phyloP scores from a whole-genome alignment of 2,797 vertebrate species.

The Leucoraja ocellata region DNA sequence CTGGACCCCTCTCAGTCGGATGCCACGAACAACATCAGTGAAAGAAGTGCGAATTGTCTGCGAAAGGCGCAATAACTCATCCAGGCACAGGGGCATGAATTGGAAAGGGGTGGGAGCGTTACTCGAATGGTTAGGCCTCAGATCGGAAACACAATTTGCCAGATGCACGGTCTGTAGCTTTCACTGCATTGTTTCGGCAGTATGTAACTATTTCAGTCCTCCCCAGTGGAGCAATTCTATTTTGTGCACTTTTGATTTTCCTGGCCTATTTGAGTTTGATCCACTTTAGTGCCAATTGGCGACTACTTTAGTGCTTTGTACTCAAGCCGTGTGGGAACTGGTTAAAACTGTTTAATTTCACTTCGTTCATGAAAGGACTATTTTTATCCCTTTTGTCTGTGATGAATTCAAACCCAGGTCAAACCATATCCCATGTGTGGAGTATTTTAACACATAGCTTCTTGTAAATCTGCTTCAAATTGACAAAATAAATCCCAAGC shows the following conservation, averaged over 20 bases:
- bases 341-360: conserved; percentile 21
- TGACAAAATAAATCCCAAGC: conserved; percentile 12
- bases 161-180: neutral
- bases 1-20: neutral
- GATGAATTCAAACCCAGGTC: conserved; percentile 21
- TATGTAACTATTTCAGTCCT: conserved; percentile 24
- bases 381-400: conserved; percentile 22
- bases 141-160: neutral
- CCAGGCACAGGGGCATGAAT: neutral
- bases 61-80: neutral
- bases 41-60: neutral
- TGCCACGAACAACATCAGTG: neutral
- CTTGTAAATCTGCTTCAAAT: conserved; percentile 31
- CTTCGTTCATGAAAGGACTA: conserved; percentile 11
- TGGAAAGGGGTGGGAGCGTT: neutral
- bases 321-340: conserved; percentile 8
- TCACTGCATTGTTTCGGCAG: conserved; percentile 27
- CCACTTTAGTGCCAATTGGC: conserved; percentile 3
- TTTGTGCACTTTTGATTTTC: neutral
- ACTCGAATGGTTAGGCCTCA: neutral
- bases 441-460: conserved; percentile 28
- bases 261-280: conserved; percentile 24
- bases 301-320: neutral
- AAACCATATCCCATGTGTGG: conserved; percentile 8
- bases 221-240: conserved; percentile 30